Evolutionary conservation across 2,797 vertebrate species (phyloP).

Genomic region (Arrhamphus sclerolepis): DNA sequence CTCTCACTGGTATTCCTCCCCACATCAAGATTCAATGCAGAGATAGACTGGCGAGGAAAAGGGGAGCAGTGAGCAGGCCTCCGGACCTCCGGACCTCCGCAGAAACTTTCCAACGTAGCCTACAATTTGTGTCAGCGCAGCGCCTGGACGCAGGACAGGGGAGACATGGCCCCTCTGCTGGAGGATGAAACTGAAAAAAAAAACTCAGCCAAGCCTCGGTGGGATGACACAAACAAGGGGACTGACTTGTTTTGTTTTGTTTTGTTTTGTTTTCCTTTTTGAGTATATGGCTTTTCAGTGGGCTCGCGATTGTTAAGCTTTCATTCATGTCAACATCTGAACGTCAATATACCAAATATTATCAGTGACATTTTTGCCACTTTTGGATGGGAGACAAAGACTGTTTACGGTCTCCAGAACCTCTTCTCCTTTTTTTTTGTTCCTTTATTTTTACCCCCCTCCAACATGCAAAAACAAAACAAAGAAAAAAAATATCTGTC

Average conservation of each 20-base stretch:
- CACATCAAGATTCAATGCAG: conserved; percentile 99
- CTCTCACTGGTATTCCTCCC: conserved; percentile 98
- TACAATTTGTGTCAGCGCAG: conserved; percentile 67
- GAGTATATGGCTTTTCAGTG: conserved; percentile 68
- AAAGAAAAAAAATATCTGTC: conserved; percentile 88
- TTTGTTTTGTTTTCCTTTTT: conserved; percentile 19
- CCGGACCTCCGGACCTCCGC: conserved; percentile 61
- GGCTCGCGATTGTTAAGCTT: conserved; percentile 73
- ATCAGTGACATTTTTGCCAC: conserved; percentile 74
- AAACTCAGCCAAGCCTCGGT: conserved; percentile 50
- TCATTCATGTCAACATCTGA: conserved; percentile 78
- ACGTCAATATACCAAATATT: conserved; percentile 79
- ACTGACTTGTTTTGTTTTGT: conserved; percentile 56
- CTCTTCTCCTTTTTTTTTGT: conserved; percentile 41
- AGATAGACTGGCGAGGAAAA: conserved; percentile 86
- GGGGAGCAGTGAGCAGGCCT: conserved; percentile 56
- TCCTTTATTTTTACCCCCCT: conserved; percentile 67
- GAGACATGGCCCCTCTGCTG: conserved; percentile 35
- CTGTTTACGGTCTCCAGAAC: conserved; percentile 54
- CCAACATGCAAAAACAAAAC: conserved; percentile 80
- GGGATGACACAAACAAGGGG: conserved; percentile 69
- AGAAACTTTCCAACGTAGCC: conserved; percentile 60
- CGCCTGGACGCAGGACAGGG: conserved; percentile 68
- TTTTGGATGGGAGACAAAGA: conserved; percentile 52
- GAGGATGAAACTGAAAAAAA: conserved; percentile 47